phyloP scores from a whole-genome alignment of 2,797 vertebrate genomes.

The Monodelphis domestica region DNA sequence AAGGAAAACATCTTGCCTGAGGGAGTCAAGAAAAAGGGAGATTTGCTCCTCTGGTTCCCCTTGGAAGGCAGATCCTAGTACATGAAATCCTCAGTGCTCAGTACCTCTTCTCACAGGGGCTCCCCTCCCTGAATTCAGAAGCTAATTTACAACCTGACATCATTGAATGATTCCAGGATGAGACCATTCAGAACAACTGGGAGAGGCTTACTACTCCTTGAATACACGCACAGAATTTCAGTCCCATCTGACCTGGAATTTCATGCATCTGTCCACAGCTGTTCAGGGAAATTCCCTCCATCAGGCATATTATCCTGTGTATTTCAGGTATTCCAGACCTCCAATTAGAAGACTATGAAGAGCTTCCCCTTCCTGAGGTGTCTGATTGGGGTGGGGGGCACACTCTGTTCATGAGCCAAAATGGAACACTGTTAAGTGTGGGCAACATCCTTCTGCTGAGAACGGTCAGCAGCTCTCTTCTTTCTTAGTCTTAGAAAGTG shows the following conservation, averaged over 20 bases:
- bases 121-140: constrained; percentile 9
- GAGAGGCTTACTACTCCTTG: neutral
- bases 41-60: neutral
- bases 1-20: neutral
- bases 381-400: too few species aligned
- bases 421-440: neutral
- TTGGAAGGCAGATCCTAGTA: neutral
- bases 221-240: neutral
- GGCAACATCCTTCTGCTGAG: neutral
- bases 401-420: neutral
- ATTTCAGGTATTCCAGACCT: constrained; percentile 8
- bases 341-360: constrained; percentile 15
- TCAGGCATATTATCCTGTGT: neutral
- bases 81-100: too few species aligned
- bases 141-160: neutral
- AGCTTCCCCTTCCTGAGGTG: neutral
- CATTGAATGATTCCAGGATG: neutral
- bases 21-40: neutral
- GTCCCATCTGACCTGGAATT: neutral
- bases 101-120: neutral
- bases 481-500: neutral
- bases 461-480: neutral
- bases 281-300: neutral
- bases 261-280: neutral
- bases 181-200: constrained; percentile 3